Evolutionary conservation across 2,797 vertebrate genomes (phyloP), one percentile per base, ranked within the genome.

Genomic region (Sebastes itinus): DNA sequence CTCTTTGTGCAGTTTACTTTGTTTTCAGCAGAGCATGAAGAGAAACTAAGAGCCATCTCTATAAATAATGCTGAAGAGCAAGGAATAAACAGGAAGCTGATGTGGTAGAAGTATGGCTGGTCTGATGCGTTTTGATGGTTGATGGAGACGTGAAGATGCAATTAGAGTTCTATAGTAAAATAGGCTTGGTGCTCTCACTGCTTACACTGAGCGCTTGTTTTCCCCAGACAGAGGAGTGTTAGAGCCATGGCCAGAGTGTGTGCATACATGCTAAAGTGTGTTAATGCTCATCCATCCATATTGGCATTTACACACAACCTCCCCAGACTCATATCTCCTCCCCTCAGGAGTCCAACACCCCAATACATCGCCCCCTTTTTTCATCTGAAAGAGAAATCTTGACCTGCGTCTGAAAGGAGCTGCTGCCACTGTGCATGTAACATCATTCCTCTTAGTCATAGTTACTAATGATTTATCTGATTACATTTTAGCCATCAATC

Each of bases 211-310:
- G n/a, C 32, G 49, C 60, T 71, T 78, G 67, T 80, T 83, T 81
- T 42, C 49, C 33, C 18, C 65, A 72, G 59, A 60, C 30, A 62
- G 42, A 60, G 14, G 56, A 59, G 77, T 77, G 63, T 77, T 56
- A 2, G 32, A 60, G 64, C 28, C 64, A 49, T 25, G 46, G 74
- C 42, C 33, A 20, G 38, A 35, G 54, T 74, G 81, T 83, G 81
- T 82, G 82, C 85, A 82, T 72, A 84, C 81, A 85, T 88, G 76
- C 81, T 87, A 81, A 92, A 89, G 35, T 75, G 35, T 79, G 60
- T 78, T 84, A 85, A 89, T 88, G 84, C 63, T 70, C 81, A 61
- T 75, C 78, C 72, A 75, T 83, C 87, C 70, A 77, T 81, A 83
- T 70, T 87, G 81, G 62, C 77, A 71, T 84, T 84, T 80, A 82